A percentile compares a stretch with the other conserved stretches of the same genome.
Evolutionary conservation across 2,888 invertebrate genomes (phyloP).

Genomic region (Patella ulyssiponensis): DNA sequence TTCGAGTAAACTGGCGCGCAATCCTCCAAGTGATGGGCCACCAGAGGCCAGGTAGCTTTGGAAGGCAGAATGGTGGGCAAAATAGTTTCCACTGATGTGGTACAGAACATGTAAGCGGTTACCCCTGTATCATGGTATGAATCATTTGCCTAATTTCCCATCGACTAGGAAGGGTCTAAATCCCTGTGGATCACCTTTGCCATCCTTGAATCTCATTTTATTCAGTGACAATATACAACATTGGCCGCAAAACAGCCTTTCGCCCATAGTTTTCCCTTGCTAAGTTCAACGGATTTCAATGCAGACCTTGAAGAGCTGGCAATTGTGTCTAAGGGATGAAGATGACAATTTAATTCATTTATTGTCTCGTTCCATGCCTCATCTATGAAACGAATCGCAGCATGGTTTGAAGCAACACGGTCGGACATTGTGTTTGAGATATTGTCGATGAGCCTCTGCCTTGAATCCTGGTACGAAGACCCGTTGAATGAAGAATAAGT

Average conservation of each 20-base stretch:
- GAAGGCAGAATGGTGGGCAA: constrained; percentile 22
- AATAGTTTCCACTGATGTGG: constrained; percentile 28
- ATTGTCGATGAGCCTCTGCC: too few species aligned
- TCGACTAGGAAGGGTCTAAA: constrained; percentile 32
- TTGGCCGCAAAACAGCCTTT: constrained; percentile 36
- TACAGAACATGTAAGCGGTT: constrained; percentile 38
- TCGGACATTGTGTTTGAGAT: not conserved
- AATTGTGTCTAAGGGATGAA: constrained; percentile 33
- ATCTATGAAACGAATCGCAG: constrained; percentile 14
- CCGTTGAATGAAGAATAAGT: too few species aligned
- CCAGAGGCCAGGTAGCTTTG: constrained; percentile 21
- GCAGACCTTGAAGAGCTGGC: constrained; percentile 23
- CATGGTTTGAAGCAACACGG: constrained; percentile 32
- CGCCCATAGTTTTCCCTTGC: constrained; percentile 32
- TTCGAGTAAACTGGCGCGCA: constrained; percentile 20
- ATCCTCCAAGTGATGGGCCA: constrained; percentile 30
- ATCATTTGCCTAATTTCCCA: constrained; percentile 20
- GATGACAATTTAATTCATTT: constrained; percentile 35
- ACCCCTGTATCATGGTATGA: constrained; percentile 37
- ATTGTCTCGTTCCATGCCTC: constrained; percentile 27
- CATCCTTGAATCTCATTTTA: constrained; percentile 39
- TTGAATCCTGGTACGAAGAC: too few species aligned
- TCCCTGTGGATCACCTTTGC: constrained; percentile 39
- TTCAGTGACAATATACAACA: constrained; percentile 35
- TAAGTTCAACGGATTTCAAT: constrained; percentile 20